Conservation (phyloP, 2,888 invertebrate genomes). For the Xanthostigma xanthostigma region DNA sequence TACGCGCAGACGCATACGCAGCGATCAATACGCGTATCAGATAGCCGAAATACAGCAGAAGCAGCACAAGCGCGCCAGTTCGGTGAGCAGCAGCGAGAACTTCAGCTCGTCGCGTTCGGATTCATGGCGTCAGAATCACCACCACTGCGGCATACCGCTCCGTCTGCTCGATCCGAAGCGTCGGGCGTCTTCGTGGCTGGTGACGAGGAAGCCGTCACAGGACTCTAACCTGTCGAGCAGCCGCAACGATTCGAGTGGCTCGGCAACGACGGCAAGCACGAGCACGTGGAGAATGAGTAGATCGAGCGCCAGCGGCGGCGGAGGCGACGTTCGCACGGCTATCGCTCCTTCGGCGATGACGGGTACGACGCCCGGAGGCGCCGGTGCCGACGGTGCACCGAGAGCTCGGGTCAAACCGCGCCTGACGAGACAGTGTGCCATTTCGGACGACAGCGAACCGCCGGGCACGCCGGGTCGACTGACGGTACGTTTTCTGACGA, state of each 20-base stretch:
- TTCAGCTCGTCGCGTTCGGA: conserved; percentile 79
- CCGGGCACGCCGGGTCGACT: conserved; percentile 38
- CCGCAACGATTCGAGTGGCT: conserved; percentile 81
- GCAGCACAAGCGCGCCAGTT: conserved; percentile 62
- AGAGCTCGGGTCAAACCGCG: conserved; percentile 45
- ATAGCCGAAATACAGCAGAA: conserved; percentile 62
- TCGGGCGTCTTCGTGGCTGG: conserved; percentile 75
- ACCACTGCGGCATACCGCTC: conserved; percentile 62
- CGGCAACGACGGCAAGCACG: conserved; percentile 77
- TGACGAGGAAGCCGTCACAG: conserved; percentile 83
- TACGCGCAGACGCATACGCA: conserved; percentile 31
- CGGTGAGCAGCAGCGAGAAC: conserved; percentile 78
- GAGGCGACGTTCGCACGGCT: conserved; percentile 34
- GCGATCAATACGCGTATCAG: conserved; percentile 58
- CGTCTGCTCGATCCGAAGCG: conserved; percentile 59
- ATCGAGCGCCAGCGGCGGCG: conserved; percentile 57
- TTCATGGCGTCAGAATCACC: conserved; percentile 64
- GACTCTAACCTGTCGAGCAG: conserved; percentile 84
- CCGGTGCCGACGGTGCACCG: conserved; percentile 10
- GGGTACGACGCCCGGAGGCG: conserved; percentile 7
- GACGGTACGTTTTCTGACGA: conserved; percentile 45
- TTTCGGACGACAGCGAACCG: conserved; percentile 57
- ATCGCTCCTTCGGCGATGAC: conserved; percentile 12
- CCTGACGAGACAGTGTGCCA: conserved; percentile 64
- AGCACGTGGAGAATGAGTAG: conserved; percentile 81